Percentiles rank a stretch among this genome's conserved stretches.
Conservation (phyloP, 1,140 invertebrate genomes). For the Metaphire vulgaris region DNA sequence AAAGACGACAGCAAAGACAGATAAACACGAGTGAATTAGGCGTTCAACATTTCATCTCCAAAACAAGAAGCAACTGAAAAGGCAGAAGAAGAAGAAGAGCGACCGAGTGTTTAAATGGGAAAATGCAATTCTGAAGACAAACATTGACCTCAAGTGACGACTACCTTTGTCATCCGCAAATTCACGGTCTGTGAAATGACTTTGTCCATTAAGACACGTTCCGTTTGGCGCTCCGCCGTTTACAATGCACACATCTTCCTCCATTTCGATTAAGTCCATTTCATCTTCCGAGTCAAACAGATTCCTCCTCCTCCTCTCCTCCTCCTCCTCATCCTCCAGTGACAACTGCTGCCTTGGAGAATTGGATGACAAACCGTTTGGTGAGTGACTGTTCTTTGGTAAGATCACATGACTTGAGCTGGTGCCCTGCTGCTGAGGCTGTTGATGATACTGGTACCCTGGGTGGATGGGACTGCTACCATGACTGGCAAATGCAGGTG, state of each 20-base stretch:
- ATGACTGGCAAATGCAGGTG: slow-evolving; percentile 31
- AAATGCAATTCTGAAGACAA: no score
- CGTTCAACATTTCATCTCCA: no score
- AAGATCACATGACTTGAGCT: slow-evolving; percentile 2
- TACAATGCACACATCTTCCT: background rate
- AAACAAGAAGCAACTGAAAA: no score
- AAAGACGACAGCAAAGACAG: no score
- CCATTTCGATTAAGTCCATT: background rate
- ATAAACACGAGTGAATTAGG: no score
- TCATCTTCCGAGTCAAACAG: background rate
- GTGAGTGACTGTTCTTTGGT: background rate
- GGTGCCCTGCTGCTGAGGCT: background rate
- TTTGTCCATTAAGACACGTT: slow-evolving; percentile 51
- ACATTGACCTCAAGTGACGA: no score
- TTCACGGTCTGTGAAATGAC: slow-evolving; percentile 1
- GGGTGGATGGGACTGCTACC: slow-evolving; percentile 28
- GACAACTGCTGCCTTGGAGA: background rate
- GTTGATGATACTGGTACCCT: slow-evolving; percentile 1
- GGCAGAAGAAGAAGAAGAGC: no score
- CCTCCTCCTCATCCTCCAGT: background rate
- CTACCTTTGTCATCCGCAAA: no score
- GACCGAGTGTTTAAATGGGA: no score
- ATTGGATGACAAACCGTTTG: background rate
- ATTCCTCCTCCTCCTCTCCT: no score
- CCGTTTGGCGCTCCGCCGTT: background rate